Percentiles rank a stretch among this genome's conserved stretches.
Evolutionary conservation across 2,888 invertebrate species (phyloP).

Genomic region (Agrilus cyanescens): DNA sequence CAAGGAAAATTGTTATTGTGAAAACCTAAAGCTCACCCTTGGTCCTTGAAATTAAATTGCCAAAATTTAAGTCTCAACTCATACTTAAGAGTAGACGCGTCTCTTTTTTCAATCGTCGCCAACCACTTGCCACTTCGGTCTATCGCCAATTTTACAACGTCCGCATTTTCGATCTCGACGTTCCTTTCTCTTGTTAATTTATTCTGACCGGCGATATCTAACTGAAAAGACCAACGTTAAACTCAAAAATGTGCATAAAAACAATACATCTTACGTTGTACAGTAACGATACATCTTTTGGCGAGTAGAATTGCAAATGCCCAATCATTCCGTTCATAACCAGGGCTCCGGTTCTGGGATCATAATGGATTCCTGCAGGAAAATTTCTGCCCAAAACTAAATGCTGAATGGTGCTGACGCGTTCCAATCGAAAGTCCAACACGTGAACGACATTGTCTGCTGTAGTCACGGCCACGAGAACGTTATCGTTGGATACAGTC

Average conservation of each 20-base stretch:
- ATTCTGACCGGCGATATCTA: slow-evolving; percentile 63
- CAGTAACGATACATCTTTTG: slow-evolving; percentile 48
- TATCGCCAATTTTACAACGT: slow-evolving; percentile 55
- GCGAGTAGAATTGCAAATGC: slow-evolving; percentile 63
- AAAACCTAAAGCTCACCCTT: slow-evolving; percentile 39
- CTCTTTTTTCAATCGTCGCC: slow-evolving; percentile 54
- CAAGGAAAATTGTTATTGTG: slow-evolving; percentile 1
- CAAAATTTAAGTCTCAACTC: slow-evolving; percentile 69
- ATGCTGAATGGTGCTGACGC: slow-evolving; percentile 52
- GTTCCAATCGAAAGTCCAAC: slow-evolving; percentile 39
- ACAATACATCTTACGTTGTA: slow-evolving; percentile 49
- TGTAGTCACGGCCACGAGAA: slow-evolving; percentile 52
- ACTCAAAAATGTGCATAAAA: background rate
- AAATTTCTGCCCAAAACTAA: slow-evolving; percentile 50
- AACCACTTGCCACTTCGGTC: slow-evolving; percentile 58
- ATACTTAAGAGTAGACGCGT: slow-evolving; percentile 43
- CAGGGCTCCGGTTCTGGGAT: slow-evolving; percentile 51
- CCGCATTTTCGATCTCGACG: slow-evolving; percentile 47
- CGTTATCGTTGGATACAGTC: slow-evolving; percentile 47
- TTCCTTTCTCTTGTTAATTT: slow-evolving; percentile 50
- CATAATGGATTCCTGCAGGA: slow-evolving; percentile 44
- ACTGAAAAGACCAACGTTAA: slow-evolving; percentile 31
- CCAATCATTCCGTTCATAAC: slow-evolving; percentile 63
- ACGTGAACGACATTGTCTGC: slow-evolving; percentile 56
- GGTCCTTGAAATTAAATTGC: slow-evolving; percentile 45